Conservation (phyloP, 2,888 invertebrate genomes). For the Agonopterix arenella region DNA sequence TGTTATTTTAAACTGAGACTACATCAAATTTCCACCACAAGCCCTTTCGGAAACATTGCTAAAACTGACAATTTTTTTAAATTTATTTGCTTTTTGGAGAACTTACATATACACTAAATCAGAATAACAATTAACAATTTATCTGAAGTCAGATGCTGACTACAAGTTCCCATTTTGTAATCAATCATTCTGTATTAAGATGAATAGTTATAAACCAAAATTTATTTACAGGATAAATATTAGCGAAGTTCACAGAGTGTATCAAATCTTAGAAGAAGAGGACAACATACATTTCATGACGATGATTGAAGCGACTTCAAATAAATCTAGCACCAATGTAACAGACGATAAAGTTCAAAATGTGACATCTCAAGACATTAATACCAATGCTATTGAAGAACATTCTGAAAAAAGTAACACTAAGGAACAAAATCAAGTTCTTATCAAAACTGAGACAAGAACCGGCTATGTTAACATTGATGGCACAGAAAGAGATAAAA, state of each 20-base stretch:
- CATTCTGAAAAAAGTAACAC: slow-evolving; percentile 17
- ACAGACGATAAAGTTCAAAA: neutral
- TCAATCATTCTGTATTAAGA: no score
- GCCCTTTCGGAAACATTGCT: no score
- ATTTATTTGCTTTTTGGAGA: no score
- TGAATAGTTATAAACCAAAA: neutral
- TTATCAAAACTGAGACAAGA: slow-evolving; percentile 65
- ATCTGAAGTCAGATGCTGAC: no score
- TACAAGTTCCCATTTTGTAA: no score
- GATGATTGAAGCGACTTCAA: slow-evolving; percentile 46
- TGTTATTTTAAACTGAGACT: no score
- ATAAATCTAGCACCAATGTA: slow-evolving; percentile 20
- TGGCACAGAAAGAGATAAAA: slow-evolving; percentile 59
- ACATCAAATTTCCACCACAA: no score
- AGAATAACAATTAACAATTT: no score
- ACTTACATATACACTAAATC: no score
- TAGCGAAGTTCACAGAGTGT: slow-evolving; percentile 66
- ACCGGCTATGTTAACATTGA: slow-evolving; percentile 66
- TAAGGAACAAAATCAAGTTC: slow-evolving; percentile 37
- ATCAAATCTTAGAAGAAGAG: slow-evolving; percentile 67
- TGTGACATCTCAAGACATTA: slow-evolving; percentile 11
- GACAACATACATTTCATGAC: slow-evolving; percentile 64
- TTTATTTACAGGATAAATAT: slow-evolving; percentile 56
- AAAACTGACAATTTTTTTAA: no score
- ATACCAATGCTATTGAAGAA: slow-evolving; percentile 8